Evolutionary conservation across 1,140 invertebrate genomes (phyloP), one percentile per base, ranked within the genome.

Genomic region (Procambarus clarkii): DNA sequence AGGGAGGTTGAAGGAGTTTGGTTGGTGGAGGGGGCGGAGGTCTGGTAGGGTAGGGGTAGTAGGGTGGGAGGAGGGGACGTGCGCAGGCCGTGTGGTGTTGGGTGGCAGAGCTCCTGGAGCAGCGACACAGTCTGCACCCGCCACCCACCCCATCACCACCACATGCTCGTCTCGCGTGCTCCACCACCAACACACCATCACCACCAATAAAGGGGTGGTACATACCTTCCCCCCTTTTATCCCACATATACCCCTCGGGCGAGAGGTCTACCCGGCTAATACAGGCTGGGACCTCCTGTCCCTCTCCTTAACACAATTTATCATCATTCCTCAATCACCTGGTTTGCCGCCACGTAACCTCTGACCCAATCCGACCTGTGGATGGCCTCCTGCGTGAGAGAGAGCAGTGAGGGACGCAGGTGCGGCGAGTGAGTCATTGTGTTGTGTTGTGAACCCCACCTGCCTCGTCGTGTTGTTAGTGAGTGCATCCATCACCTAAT

Each of bases 81-180:
- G 60, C 15, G 60, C 21, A 21, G 60, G 60, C 50, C 18, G 60
- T 11, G 60, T 64, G 60, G 60, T 15, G 18, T 64, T 5, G 60
- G 13, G 4, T 15, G 60, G 60, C 13, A 7, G 69, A 21, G n/a
- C 15, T 7, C 24, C 21, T 5, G n/a, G n/a, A 34, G n/a, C n/a
- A 9, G n/a, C 8, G 24, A 3, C 78, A 54, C 78, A 80, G 78
- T 80, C 45, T 80, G 78, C 46, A 80, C 46, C 78, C 45, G 46
- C 13, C 78, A 24, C 45, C 78, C 78, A 44, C n/a, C 69, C 69
- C 69, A 74, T 34, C 69, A 74, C 24, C 69, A 74, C 69, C 69
- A 74, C n/a, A 74, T 9, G 15, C n/a, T 21, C 2, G 21, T 74
- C n/a, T 74, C n/a, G n/a, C n/a, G 24, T 21, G 50, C 78, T 50